Evolutionary conservation across 1,140 invertebrate genomes (phyloP), one percentile per base, ranked within the genome.

Genomic region (Zaprionus davidi): DNA sequence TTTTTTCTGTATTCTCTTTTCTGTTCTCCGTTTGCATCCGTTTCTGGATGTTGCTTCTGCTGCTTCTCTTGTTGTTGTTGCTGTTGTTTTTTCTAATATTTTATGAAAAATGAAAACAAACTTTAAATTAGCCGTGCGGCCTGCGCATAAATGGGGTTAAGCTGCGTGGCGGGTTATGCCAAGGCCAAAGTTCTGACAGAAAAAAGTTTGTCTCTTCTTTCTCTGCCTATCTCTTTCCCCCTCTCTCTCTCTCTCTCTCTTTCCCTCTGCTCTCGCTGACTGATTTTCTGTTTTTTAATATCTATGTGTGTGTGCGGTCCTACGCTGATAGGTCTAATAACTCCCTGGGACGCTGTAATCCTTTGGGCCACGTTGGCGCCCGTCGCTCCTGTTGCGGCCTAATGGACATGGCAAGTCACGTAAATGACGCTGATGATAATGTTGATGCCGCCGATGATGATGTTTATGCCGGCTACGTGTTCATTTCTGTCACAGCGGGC

Each of bases 241-340:
- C n/a, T n/a, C n/a, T 20, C 36, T 12, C 56, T 41, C 17, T 51
- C 46, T 36, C 46, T 36, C 34, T 34, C 31, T 65, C 72, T 80
- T 67, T 76, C 66, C 63, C 20, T 3, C 31, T 11, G 2, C 31
- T 34, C 9, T 34, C 31, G 31, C 31, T 55, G 31, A 34, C 31
- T 51, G 34, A 41, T 56, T 60, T 36, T 31, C 13, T 59, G 56
- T 64, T 63, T 22, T 26, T 49, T 34, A 28, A 38, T 22, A 38
- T 73, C 2, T 63, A 22, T 65, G 17, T 51, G 26, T 63, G 17
- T 75, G 26, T 78, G 41, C 31, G 44, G 49, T 51, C 80, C 74
- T 75, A 71, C 78, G 81, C 70, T 87, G 84, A 87, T 87, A 88
- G 84, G 84, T 84, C 84, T 87, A 87, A 88, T 87, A 88, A 87